Evolutionary conservation across 2,797 vertebrate genomes (phyloP).

Genomic region (Leptodactylus fallax): DNA sequence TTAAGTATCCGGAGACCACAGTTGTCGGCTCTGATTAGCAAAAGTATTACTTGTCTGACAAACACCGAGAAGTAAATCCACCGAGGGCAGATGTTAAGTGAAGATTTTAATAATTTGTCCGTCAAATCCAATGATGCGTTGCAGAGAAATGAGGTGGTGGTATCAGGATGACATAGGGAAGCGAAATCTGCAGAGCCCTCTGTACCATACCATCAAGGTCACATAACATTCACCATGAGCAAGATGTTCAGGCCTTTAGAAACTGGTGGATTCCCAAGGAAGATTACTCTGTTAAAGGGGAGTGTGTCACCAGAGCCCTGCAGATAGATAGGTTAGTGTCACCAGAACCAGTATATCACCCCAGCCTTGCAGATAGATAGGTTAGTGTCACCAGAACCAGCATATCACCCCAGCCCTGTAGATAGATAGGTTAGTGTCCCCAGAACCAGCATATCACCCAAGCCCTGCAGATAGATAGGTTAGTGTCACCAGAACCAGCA

Average conservation of each 20-base stretch:
- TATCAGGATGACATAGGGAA: constrained; percentile 26
- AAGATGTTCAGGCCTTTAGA: background rate
- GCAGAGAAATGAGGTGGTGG: constrained; percentile 12
- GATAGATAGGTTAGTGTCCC: too few relatives aligned
- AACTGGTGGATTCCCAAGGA: background rate
- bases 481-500: too few relatives aligned
- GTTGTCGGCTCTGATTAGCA: background rate
- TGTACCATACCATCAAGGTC: constrained; percentile 4
- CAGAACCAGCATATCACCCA: too few relatives aligned
- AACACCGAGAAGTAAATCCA: constrained; percentile 22
- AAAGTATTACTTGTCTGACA: constrained; percentile 35
- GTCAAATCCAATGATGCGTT: constrained; percentile 13
- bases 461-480: too few relatives aligned
- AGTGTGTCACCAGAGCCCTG: too few relatives aligned
- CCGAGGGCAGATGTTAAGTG: constrained; percentile 46
- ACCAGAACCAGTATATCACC: too few relatives aligned
- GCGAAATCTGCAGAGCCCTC: constrained; percentile 4
- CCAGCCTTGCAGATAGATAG: too few relatives aligned
- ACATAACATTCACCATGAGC: background rate
- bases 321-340: too few relatives aligned
- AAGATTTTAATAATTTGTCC: constrained; percentile 52
- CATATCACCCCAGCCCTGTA: too few relatives aligned
- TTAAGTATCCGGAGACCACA: background rate
- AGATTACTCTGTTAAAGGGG: too few relatives aligned
- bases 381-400: too few relatives aligned